Evolutionary conservation across 1,140 invertebrate species (phyloP).

Genomic region (Drosophila trapezifrons): DNA sequence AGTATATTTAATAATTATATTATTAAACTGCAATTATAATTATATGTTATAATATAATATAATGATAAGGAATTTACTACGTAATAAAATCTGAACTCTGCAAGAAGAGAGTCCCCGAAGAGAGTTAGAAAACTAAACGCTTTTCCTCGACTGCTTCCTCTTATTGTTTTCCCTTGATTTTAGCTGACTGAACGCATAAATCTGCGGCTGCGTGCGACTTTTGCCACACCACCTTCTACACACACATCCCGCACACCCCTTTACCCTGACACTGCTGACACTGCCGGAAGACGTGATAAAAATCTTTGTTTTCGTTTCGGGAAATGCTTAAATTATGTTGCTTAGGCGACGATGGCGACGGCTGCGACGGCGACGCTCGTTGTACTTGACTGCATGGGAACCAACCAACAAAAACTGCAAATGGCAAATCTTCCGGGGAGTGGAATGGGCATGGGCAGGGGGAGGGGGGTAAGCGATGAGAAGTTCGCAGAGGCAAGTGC

Average conservation of each 20-base stretch:
- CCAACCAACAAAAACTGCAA: constrained; percentile 16
- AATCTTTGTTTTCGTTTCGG: constrained; percentile 59
- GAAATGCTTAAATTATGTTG: constrained; percentile 64
- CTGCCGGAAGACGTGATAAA: constrained; percentile 58
- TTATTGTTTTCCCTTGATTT: constrained; percentile 38
- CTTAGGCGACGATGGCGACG: constrained; percentile 27
- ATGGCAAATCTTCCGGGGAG: constrained; percentile 8
- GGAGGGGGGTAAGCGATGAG: not conserved
- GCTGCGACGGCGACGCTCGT: not conserved
- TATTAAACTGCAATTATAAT: too few relatives aligned
- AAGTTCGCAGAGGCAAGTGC: constrained; percentile 16
- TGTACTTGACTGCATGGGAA: constrained; percentile 35
- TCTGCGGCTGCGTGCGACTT: constrained; percentile 57
- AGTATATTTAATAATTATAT: too few relatives aligned
- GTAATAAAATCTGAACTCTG: too few relatives aligned
- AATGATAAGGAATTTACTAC: not conserved
- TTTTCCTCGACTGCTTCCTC: constrained; percentile 2
- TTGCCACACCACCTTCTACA: constrained; percentile 17
- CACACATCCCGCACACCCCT: not conserved
- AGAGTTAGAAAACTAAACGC: too few relatives aligned
- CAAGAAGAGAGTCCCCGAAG: too few relatives aligned
- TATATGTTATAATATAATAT: too few relatives aligned
- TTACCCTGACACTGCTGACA: not conserved
- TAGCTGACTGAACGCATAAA: constrained; percentile 55
- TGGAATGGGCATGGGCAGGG: not conserved